Percentiles rank a stretch among this genome's conserved stretches.
Evolutionary conservation across 1,140 invertebrate species (phyloP).

Genomic region (Gryon sp.): DNA sequence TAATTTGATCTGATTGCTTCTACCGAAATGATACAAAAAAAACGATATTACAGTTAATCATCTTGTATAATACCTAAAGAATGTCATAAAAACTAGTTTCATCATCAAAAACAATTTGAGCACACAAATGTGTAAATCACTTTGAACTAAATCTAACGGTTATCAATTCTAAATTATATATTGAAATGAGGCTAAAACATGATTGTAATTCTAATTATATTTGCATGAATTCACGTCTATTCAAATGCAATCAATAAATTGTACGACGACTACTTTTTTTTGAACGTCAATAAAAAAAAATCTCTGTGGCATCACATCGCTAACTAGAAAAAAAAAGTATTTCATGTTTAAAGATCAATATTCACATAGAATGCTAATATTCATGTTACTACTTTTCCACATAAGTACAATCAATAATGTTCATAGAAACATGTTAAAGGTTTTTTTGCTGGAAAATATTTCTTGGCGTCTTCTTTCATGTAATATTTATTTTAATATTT

Average conservation of each 20-base stretch:
- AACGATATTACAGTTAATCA: too few species aligned
- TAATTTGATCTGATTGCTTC: too few species aligned
- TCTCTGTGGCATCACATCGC: neutral
- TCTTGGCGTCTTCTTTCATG: too few species aligned
- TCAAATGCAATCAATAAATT: too few species aligned
- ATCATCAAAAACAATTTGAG: too few species aligned
- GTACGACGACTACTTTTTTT: conserved; percentile 7
- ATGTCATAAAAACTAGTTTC: too few species aligned
- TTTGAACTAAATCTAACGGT: neutral
- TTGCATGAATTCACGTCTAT: neutral
- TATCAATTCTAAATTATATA: conserved; percentile 22
- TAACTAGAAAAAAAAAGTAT: conserved; percentile 30
- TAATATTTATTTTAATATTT: conserved; percentile 1
- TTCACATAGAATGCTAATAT: conserved; percentile 44
- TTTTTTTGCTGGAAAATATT: too few species aligned
- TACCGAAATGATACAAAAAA: too few species aligned
- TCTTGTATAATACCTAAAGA: too few species aligned
- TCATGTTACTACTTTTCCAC: conserved; percentile 37
- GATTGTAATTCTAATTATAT: neutral
- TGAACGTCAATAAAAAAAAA: conserved; percentile 11
- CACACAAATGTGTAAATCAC: conserved; percentile 9
- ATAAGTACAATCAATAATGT: conserved; percentile 34
- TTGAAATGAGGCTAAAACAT: conserved; percentile 2
- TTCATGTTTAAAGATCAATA: conserved; percentile 45
- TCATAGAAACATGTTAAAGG: too few species aligned